Conservation (phyloP, 2,113 vertebrate genomes). For the Sorex fumeus region DNA sequence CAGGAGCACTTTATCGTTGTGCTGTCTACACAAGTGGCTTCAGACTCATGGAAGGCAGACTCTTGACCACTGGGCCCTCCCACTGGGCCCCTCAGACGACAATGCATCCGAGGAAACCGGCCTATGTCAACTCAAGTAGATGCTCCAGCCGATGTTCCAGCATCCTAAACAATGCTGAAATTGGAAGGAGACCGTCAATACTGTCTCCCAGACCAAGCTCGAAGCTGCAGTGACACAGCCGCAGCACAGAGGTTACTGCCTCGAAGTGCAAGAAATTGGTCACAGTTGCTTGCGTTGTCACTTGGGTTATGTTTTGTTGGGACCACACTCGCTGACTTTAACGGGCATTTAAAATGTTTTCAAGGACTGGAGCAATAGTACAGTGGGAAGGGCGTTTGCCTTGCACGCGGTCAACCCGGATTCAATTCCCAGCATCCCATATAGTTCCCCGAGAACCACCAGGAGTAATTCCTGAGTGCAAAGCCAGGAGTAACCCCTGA, state of each 20-base stretch:
- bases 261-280: neutral
- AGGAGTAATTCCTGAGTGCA: too few relatives aligned
- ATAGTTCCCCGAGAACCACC: too few relatives aligned
- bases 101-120: neutral
- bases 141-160: neutral
- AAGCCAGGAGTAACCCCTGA: too few relatives aligned
- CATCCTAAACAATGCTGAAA: neutral
- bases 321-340: neutral
- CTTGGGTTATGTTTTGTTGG: neutral
- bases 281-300: neutral
- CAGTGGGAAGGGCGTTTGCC: too few relatives aligned
- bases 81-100: too few relatives aligned
- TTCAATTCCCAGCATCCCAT: too few relatives aligned
- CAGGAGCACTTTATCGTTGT: too few relatives aligned
- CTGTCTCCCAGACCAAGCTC: neutral
- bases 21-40: too few relatives aligned
- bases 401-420: too few relatives aligned
- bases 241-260: neutral
- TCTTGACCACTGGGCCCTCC: too few relatives aligned
- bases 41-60: too few relatives aligned
- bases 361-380: neutral
- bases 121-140: neutral
- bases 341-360: neutral
- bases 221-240: neutral
- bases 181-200: neutral